Base-by-base conservation (phyloP, 2,113 vertebrate genomes). In the Melanostigma gelatinosum region DNA sequence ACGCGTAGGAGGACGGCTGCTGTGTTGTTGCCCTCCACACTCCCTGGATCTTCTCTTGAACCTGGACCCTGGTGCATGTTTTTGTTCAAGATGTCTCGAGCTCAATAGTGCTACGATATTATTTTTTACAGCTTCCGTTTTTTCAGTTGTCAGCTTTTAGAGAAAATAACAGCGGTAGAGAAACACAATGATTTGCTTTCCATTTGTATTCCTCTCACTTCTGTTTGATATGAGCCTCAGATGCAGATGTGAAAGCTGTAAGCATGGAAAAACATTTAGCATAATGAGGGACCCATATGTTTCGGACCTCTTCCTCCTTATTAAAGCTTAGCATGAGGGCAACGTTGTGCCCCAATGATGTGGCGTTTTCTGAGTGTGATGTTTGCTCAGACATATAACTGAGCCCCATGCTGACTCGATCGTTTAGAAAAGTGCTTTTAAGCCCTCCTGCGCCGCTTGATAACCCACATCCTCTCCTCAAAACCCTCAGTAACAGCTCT, bases 391-490 rank as follows among this genome's bases (percentile, higher is more conserved):
- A 77, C 54, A 11, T 52, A 55, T 67, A 74, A 75, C 77, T 62
- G 32, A 87, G 75, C 82, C 62, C n/a, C 83, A 42, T 72, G 87
- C 92, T 86, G 87, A 92, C 85, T 91, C 72, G 69, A 55, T 73
- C 24, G 1, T 82, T 86, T 29, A 68, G 22, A 50, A 42, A 84
- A 77, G 74, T n/a, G 71, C 63, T 79, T 76, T 78, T 88, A 66
- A 63, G 78, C 72, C 91, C 85, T 84, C 79, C 61, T 64, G 79
- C 78, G 4, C 79, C 73, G 68, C 84, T 87, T 69, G 78, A 90
- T 82, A 89, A 87, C 83, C 85, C 80, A 85, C 88, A 91, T 93
- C 92, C 73, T 93, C 79, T 78, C 73, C 73, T 71, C 65, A 70
- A 83, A 93, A 75, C 64, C 79, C 83, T 77, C 82, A 71, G 76